Evolutionary conservation across 2,888 invertebrate genomes (phyloP).

Genomic region (Nomada flava): DNA sequence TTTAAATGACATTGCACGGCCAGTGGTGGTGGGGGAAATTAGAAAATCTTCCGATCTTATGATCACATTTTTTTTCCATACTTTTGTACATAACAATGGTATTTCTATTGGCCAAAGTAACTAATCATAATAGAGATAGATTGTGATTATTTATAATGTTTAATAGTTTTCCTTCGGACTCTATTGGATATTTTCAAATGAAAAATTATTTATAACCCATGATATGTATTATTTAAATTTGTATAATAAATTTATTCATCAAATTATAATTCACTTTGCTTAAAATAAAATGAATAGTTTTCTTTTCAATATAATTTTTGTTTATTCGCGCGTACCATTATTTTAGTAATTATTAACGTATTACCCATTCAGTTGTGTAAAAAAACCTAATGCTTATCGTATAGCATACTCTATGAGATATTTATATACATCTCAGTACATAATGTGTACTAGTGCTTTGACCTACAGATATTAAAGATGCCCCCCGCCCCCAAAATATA

Average conservation of each 20-base stretch:
- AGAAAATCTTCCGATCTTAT: slow-evolving; percentile 36
- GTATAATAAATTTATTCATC: background rate
- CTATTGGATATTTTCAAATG: background rate
- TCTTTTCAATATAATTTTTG: background rate
- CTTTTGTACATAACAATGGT: background rate
- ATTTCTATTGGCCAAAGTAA: background rate
- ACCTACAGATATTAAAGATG: slow-evolving; percentile 23
- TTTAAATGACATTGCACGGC: slow-evolving; percentile 5
- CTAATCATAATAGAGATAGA: background rate
- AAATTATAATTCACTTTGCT: background rate
- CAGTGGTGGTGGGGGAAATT: slow-evolving; percentile 21
- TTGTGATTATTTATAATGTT: background rate
- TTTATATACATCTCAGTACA: slow-evolving; percentile 2
- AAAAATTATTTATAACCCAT: background rate
- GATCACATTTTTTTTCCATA: slow-evolving; percentile 5
- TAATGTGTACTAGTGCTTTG: slow-evolving; percentile 24
- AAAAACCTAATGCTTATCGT: slow-evolving; percentile 10
- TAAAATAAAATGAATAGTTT: background rate
- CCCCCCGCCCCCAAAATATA: slow-evolving; percentile 24
- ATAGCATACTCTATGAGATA: slow-evolving; percentile 4
- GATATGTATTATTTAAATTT: background rate
- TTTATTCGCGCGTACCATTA: background rate
- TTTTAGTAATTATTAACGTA: background rate
- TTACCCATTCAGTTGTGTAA: background rate
- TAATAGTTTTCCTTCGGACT: background rate